phyloP scores from a whole-genome alignment of 2,888 invertebrate genomes.

The Micoletzkya japonica region DNA sequence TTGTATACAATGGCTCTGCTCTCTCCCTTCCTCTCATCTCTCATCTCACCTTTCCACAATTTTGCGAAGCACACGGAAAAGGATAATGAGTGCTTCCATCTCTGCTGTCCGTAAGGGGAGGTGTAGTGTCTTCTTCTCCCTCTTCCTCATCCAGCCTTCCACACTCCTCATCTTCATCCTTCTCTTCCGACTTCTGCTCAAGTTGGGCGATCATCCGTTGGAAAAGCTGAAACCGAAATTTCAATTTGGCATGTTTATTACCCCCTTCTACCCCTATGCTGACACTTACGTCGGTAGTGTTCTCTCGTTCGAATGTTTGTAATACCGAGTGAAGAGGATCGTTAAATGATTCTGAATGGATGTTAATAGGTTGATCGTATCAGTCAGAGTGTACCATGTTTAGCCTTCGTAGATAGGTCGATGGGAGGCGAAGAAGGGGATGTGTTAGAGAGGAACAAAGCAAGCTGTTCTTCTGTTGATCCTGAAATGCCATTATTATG shows the following conservation, averaged over 20 bases:
- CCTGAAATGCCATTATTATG: not conserved
- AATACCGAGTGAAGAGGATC: not conserved
- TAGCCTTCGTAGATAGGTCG: conserved; percentile 16
- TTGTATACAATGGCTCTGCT: not conserved
- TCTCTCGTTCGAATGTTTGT: conserved; percentile 1
- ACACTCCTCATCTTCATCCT: no score
- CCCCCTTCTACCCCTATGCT: no score
- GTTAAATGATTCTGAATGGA: no score
- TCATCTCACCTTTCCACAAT: conserved; percentile 22
- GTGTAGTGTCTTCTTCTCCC: no score
- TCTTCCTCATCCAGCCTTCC: no score
- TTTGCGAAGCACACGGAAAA: not conserved
- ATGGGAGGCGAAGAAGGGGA: conserved; percentile 22
- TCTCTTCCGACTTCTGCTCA: no score
- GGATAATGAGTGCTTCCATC: not conserved
- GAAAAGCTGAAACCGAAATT: no score
- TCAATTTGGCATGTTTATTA: no score
- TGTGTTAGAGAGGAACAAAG: conserved; percentile 3
- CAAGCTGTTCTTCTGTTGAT: not conserved
- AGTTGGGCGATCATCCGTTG: no score
- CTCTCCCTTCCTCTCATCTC: no score
- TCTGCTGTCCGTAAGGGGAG: conserved; percentile 9
- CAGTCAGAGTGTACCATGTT: not conserved
- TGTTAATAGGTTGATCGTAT: no score
- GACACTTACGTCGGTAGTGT: conserved; percentile 12